Base-by-base conservation (phyloP, 2,888 invertebrate genomes). In the Himalopsyche tibetana region DNA sequence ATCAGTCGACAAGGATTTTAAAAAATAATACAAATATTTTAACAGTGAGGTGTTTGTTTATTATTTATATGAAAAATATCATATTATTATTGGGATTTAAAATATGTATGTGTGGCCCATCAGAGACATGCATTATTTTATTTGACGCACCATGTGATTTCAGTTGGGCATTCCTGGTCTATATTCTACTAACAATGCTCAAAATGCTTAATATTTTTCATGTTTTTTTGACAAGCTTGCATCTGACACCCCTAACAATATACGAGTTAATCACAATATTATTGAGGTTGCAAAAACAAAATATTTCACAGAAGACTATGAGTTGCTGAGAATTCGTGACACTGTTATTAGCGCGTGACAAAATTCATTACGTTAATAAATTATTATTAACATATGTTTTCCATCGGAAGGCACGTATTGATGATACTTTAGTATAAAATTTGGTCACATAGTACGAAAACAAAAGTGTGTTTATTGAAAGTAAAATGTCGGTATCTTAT, bases 271-370 rank as follows among this genome's bases (percentile, higher is more conserved):
- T 74, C 74, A 74, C 5, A 74, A 51, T 15, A 51, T 11, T 74
- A 74, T 74, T 74, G 74, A 74, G 74, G 74, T 74, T 74, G 74
- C 63, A 38, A 74, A 74, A 74, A 74, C 36, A 36, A 74, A 74
- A 74, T 36, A 74, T 74, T 38, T 74, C 74, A 74, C 38, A 74
- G 74, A 74, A 36, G 74, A 38, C 28, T 74, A 3, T 15, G 74
- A 51, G 12, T 36, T 38, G 36, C 15, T 12, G 74, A 28, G 28
- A 74, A 38, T 74, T 36, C 74, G 74, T 74, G 74, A 74, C 36
- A 4, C 2, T 3, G 38, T 15, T 38, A 74, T 38, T 74, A 74
- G 36, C 74, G 36, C 74, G 74, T 74, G 74, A 74, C 74, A 74
- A 74, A 38, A 74, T 74, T 74, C 38, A 74, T 74, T 63, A 63